phyloP scores from a whole-genome alignment of 2,113 vertebrate genomes.

The Plectropomus leopardus region DNA sequence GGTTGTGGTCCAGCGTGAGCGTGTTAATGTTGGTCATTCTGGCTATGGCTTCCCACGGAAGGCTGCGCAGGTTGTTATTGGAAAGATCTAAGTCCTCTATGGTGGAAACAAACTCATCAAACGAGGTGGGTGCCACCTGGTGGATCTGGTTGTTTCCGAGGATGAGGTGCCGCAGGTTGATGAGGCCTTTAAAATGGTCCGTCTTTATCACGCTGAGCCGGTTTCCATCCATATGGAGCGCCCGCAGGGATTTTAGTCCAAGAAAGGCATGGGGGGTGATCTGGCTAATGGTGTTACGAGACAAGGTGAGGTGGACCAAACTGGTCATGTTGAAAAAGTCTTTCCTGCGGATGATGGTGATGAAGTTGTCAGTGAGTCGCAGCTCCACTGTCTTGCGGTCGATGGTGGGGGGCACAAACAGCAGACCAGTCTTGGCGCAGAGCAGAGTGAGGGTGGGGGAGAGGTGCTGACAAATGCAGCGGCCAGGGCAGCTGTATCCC shows the following conservation, averaged over 20 bases:
- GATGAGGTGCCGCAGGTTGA: constrained; percentile 94
- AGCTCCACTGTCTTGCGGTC: constrained; percentile 95
- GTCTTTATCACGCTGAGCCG: constrained; percentile 88
- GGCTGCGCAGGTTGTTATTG: constrained; percentile 91
- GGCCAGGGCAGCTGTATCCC: constrained; percentile 90
- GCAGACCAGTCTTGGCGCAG: constrained; percentile 93
- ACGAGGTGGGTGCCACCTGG: constrained; percentile 87
- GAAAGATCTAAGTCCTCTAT: constrained; percentile 96
- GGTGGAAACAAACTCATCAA: constrained; percentile 92
- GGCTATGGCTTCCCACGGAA: constrained; percentile 94
- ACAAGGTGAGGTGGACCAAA: constrained; percentile 95
- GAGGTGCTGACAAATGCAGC: constrained; percentile 95
- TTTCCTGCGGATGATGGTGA: constrained; percentile 90
- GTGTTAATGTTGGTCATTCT: constrained; percentile 95
- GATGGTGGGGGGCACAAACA: constrained; percentile 92
- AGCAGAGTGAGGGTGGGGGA: constrained; percentile 94
- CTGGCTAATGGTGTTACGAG: constrained; percentile 95
- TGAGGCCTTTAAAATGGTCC: constrained; percentile 91
- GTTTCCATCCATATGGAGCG: constrained; percentile 95
- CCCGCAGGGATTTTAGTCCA: constrained; percentile 90
- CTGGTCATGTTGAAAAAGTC: constrained; percentile 98
- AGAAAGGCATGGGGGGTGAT: constrained; percentile 90
- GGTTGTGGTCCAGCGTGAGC: constrained; percentile 94
- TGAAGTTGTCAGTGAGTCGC: constrained; percentile 95
- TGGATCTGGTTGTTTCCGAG: constrained; percentile 96